phyloP scores from a whole-genome alignment of 64 coral and sea anemone species.

The Hydrozoanthus tunicans region DNA sequence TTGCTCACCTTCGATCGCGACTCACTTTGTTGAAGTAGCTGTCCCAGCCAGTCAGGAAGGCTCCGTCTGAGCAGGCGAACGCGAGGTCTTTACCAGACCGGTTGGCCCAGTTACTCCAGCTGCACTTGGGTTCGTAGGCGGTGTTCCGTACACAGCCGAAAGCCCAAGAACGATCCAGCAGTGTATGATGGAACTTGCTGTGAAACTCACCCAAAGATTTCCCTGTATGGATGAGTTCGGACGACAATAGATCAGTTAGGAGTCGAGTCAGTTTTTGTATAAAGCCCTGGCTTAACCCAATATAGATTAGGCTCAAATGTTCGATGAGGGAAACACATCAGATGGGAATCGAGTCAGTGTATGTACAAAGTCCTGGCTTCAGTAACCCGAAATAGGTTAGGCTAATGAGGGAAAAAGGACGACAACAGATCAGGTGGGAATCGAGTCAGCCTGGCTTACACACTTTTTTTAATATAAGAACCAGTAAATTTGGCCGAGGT shows the following conservation, averaged over 20 bases:
- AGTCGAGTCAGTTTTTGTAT: not conserved
- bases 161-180: slow-evolving; percentile 20
- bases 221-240: not conserved
- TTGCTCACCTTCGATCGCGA: slow-evolving; percentile 6
- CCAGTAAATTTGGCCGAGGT: too few species aligned
- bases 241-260: not conserved
- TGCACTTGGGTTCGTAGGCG: not conserved
- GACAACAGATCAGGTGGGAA: too few species aligned
- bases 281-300: too few species aligned
- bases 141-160: slow-evolving; percentile 2
- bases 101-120: slow-evolving; percentile 27
- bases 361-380: too few species aligned
- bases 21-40: slow-evolving; percentile 8
- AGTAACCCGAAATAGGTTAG: too few species aligned
- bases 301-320: too few species aligned
- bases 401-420: too few species aligned
- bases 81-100: not conserved
- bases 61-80: not conserved
- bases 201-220: slow-evolving; percentile 30
- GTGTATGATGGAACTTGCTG: slow-evolving; percentile 5
- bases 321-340: too few species aligned
- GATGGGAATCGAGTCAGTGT: too few species aligned
- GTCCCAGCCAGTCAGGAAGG: slow-evolving; percentile 19
- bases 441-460: too few species aligned
- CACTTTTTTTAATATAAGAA: too few species aligned